Evolutionary conservation across 2,797 vertebrate species (phyloP).

Genomic region (Thripadectes ignobilis): DNA sequence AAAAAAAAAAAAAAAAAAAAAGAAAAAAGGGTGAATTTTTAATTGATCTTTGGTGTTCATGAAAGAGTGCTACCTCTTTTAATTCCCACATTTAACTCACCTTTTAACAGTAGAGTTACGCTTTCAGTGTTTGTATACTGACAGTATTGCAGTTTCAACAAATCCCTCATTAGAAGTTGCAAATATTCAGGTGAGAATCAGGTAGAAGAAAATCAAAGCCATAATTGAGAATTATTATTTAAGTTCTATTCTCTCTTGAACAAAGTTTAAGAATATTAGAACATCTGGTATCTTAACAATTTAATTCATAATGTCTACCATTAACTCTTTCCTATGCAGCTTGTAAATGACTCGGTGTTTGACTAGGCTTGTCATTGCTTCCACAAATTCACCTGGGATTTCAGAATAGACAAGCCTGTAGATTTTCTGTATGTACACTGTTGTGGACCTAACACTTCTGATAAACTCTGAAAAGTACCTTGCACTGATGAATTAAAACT

Average conservation of each 20-base stretch:
- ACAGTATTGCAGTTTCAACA: not conserved
- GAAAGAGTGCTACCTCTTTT: not conserved
- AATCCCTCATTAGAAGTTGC: not conserved
- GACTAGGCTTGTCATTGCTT: not conserved
- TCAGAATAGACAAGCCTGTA: not conserved
- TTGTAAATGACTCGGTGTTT: not conserved
- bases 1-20: not conserved
- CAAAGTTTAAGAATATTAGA: not conserved
- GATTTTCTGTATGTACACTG: not conserved
- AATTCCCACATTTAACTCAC: not conserved
- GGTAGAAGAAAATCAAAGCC: not conserved
- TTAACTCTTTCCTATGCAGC: not conserved
- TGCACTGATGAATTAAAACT: conserved; percentile 25
- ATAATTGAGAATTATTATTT: not conserved
- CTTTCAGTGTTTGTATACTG: not conserved
- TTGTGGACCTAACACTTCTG: not conserved
- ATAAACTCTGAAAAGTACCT: not conserved
- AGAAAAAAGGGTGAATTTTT: not conserved
- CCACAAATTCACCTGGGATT: not conserved
- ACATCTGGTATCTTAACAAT: not conserved
- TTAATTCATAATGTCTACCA: not conserved
- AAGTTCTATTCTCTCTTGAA: not conserved
- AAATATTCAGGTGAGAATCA: not conserved
- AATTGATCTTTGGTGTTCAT: not conserved
- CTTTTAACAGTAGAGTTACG: not conserved